phyloP scores from a whole-genome alignment of 64 coral and sea anemone genomes.

The Montipora sp. region DNA sequence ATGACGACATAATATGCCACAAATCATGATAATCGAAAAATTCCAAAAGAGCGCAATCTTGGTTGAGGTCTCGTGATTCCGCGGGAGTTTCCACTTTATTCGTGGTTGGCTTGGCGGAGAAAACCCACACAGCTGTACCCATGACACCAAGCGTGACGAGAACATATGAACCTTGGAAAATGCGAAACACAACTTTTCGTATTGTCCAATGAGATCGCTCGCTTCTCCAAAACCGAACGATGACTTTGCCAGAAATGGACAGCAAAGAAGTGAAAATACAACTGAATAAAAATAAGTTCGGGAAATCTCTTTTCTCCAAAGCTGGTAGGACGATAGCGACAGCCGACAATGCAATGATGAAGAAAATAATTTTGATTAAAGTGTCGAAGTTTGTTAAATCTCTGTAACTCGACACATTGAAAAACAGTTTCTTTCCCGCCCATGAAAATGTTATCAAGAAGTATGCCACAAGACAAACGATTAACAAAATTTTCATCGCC shows the following conservation, averaged over 20 bases:
- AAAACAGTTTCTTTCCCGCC: conserved; percentile 55
- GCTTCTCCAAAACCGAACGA: conserved; percentile 27
- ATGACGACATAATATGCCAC: conserved; percentile 84
- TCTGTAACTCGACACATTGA: conserved; percentile 4
- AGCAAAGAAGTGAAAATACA: conserved; percentile 31
- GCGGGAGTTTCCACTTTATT: conserved; percentile 41
- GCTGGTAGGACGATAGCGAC: conserved; percentile 13
- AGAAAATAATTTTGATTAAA: conserved; percentile 27
- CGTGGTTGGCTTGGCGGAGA: conserved; percentile 45
- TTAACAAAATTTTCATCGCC: neutral
- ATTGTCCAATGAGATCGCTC: neutral
- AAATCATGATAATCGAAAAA: conserved; percentile 79
- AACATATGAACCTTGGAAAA: conserved; percentile 61
- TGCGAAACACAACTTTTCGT: neutral
- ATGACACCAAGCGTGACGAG: conserved; percentile 9
- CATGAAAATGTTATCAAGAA: conserved; percentile 19
- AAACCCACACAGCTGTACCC: conserved; percentile 54
- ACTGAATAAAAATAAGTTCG: conserved; percentile 68
- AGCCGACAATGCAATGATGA: neutral
- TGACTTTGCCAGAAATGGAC: conserved; percentile 41
- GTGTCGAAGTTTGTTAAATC: conserved; percentile 12
- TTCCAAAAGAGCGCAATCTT: conserved; percentile 46
- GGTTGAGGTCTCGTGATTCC: conserved; percentile 74
- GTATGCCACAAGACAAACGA: conserved; percentile 20
- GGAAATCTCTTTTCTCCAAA: conserved; percentile 15